phyloP scores from a whole-genome alignment of 2,797 vertebrate species.

The Rhinoraja longicauda region DNA sequence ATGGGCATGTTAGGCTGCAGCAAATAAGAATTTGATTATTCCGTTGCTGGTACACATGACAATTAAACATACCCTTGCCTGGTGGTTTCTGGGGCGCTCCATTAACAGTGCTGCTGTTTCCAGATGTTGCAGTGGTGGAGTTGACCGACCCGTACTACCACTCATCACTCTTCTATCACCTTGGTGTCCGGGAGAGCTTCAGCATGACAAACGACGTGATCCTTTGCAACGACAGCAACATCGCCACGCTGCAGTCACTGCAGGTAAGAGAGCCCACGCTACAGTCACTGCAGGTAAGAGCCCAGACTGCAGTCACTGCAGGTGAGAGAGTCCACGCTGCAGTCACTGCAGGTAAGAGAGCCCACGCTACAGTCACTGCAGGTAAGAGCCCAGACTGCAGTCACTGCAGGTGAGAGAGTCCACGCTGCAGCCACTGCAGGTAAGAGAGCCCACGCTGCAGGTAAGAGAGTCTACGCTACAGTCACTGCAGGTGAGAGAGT shows the following conservation, averaged over 20 bases:
- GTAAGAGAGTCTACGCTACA: too few relatives aligned
- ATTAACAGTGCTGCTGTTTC: background rate
- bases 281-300: slow-evolving; percentile 70
- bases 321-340: slow-evolving; percentile 65
- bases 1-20: too few relatives aligned
- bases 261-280: slow-evolving; percentile 66
- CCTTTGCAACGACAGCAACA: slow-evolving; percentile 71
- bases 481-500: too few relatives aligned
- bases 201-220: slow-evolving; percentile 84
- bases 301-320: slow-evolving; percentile 66
- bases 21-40: too few relatives aligned
- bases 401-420: slow-evolving; percentile 66
- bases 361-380: too few relatives aligned
- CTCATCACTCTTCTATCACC: slow-evolving; percentile 82
- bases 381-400: too few relatives aligned
- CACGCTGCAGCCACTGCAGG: slow-evolving; percentile 71
- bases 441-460: slow-evolving; percentile 54
- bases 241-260: slow-evolving; percentile 67
- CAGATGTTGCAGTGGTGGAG: slow-evolving; percentile 84
- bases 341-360: slow-evolving; percentile 72
- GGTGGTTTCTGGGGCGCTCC: background rate
- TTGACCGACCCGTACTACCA: slow-evolving; percentile 75
- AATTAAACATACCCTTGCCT: too few relatives aligned
- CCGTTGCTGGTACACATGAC: too few relatives aligned
- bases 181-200: slow-evolving; percentile 84